A percentile compares a stretch with the other conserved stretches of the same genome.
Conservation (phyloP, 2,797 vertebrate genomes). For the Acanthiza pusilla region DNA sequence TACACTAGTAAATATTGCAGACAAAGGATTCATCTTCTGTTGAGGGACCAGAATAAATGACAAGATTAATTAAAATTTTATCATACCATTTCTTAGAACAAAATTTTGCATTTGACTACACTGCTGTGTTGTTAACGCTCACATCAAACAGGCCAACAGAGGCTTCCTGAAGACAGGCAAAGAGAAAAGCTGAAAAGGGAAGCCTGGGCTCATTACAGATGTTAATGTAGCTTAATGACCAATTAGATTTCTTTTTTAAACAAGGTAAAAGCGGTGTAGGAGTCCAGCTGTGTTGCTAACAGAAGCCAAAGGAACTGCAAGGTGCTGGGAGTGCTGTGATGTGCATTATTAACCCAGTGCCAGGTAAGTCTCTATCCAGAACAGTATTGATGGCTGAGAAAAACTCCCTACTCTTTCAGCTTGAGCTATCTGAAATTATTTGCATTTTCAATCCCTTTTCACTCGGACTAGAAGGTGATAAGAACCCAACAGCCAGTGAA, state of each 20-base stretch:
- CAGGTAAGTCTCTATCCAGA: neutral
- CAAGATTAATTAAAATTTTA: neutral
- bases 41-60: neutral
- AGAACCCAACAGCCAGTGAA: neutral
- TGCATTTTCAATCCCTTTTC: neutral
- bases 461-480: neutral
- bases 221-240: constrained; percentile 1
- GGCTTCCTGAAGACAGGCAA: neutral
- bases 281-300: neutral
- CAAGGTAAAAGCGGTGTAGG: neutral
- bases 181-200: neutral
- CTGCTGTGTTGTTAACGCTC: neutral
- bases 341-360: neutral
- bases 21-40: neutral
- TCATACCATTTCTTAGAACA: neutral
- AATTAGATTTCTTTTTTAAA: neutral
- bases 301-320: neutral
- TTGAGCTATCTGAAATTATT: neutral
- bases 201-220: neutral
- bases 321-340: neutral
- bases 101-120: neutral
- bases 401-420: neutral
- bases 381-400: neutral
- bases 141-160: neutral
- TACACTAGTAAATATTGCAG: neutral